Evolutionary conservation across 2,797 vertebrate species (phyloP), one percentile per base, ranked within the genome.

Genomic region (Avahi laniger): DNA sequence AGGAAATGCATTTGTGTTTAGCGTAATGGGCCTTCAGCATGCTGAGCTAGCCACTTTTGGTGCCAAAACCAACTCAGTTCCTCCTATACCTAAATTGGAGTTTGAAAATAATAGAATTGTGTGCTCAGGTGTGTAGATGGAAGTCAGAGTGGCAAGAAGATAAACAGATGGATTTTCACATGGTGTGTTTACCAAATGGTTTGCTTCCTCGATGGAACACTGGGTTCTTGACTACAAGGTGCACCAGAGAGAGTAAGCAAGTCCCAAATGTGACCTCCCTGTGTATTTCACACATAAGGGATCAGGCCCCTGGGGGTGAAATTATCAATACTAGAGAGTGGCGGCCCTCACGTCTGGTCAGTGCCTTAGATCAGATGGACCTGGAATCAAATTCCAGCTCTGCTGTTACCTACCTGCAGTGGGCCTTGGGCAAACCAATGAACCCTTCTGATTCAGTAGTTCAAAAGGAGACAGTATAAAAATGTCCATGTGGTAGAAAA

Each of bases 61-160:
- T 69, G 65, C 80, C 94, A 70, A 96, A 96, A 78, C 7, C 2
- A 86, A 63, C 48, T 87, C 28, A 38, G 2, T 84, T 91, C 38
- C 81, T 96, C 70, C 78, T 50, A 79, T 52, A 46, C n/a, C 82
- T 94, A 88, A 96, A 67, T 59, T 79, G 87, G 78, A 87, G 43
- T 54, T 78, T 69, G 70, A 79, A 93, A 95, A 89, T 79, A 93
- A 94, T 89, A 91, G 93, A 92, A 70, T 90, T 93, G 83, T 95
- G 87, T 89, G 67, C 78, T 96, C 85, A 89, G n/a, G 67, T 92
- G 83, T 91, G 38, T 46, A 92, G 75, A 93, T 48, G 70, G 67
- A 38, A 78, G n/a, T 92, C 48, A 30, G 78, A 63, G 48, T 57
- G 86, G 54, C 46, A 93, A 93, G 52, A 81, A 84, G 80, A 65